phyloP scores from a whole-genome alignment of 2,888 invertebrate species.

The Chloromyia formosa region DNA sequence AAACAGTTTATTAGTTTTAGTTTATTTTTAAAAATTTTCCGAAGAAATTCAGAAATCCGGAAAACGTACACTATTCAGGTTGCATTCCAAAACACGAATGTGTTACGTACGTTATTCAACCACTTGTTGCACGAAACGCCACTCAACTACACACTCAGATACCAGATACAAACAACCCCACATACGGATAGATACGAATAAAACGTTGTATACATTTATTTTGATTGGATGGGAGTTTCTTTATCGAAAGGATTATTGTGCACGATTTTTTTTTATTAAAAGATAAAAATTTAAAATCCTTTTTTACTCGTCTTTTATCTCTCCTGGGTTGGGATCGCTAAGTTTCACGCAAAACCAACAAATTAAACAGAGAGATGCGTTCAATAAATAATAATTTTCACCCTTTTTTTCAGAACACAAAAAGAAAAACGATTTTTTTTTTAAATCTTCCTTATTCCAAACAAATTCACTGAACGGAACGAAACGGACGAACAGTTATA shows the following conservation, averaged over 20 bases:
- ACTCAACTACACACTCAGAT: not conserved
- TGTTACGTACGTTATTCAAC: not conserved
- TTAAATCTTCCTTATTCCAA: not conserved
- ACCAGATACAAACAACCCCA: not conserved
- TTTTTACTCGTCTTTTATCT: too few relatives aligned
- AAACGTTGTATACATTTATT: too few relatives aligned
- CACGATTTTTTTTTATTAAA: not conserved
- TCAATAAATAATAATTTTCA: not conserved
- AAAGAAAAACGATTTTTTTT: not conserved
- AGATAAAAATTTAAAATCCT: not conserved
- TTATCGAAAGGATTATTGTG: not conserved
- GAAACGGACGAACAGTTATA: slow-evolving; percentile 18
- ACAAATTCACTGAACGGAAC: slow-evolving; percentile 31
- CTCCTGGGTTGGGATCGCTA: too few relatives aligned
- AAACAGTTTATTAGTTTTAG: too few relatives aligned
- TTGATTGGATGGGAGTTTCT: too few relatives aligned
- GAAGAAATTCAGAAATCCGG: too few relatives aligned
- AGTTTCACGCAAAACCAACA: too few relatives aligned
- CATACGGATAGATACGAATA: too few relatives aligned
- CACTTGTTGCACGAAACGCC: slow-evolving; percentile 31
- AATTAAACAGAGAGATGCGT: too few relatives aligned
- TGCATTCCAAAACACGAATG: not conserved
- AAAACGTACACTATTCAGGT: not conserved
- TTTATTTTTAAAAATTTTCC: too few relatives aligned
- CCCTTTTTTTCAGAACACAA: not conserved